Percentiles rank a stretch among this genome's conserved stretches.
These are phyloP conservation scores for Thinocorus orbignyianus DNA, from an alignment of 2,113 vertebrate genomes.

Conservation along the genomic window DNA sequence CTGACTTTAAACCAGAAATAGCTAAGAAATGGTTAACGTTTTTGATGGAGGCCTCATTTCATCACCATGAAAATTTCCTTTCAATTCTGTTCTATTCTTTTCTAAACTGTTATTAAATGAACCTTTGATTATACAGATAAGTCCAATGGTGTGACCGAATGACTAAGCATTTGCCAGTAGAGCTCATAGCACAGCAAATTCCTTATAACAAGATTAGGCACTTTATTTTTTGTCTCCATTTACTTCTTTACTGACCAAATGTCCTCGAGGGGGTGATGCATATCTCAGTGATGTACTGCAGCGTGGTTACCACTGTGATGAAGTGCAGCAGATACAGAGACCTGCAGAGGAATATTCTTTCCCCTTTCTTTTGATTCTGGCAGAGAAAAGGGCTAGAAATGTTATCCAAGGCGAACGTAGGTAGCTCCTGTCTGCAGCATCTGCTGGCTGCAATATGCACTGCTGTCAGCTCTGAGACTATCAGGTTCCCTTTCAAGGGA, in stretches of 20 bases:
- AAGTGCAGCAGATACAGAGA: not conserved
- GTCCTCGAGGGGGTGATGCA: not conserved
- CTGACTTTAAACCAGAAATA: not conserved
- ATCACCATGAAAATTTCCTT: conserved; percentile 22
- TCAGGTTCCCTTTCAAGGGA: not conserved
- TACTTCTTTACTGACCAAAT: not conserved
- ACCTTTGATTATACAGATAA: conserved; percentile 9
- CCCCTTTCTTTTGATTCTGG: not conserved
- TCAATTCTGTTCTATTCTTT: conserved; percentile 8
- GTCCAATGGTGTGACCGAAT: not conserved
- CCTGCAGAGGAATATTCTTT: not conserved
- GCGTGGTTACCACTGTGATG: not conserved
- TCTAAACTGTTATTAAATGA: conserved; percentile 34
- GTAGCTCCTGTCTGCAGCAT: not conserved
- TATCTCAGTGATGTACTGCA: not conserved
- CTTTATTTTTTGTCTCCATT: not conserved
- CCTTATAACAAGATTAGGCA: not conserved
- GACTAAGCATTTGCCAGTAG: not conserved
- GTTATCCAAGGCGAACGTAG: not conserved
- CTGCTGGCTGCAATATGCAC: not conserved
- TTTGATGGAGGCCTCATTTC: conserved; percentile 9
- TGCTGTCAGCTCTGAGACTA: not conserved
- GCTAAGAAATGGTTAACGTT: not conserved
- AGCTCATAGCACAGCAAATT: not conserved
- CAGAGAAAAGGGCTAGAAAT: not conserved